Conservation (phyloP, 2,113 vertebrate genomes). For the Phainopepla nitens region DNA sequence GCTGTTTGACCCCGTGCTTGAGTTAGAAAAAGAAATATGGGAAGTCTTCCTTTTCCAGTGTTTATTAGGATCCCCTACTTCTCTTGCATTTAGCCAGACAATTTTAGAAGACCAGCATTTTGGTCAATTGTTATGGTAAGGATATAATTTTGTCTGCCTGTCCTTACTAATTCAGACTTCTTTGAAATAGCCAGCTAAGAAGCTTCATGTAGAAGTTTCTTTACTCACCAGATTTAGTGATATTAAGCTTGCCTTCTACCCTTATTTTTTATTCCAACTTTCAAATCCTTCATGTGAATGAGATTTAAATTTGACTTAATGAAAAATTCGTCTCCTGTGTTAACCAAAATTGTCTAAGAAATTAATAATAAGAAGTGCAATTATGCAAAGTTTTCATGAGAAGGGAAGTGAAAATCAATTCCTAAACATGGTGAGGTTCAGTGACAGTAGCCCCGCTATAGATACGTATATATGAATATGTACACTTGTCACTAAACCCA, state of each 20-base stretch:
- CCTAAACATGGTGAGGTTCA: background rate
- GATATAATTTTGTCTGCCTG: background rate
- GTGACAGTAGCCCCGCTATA: background rate
- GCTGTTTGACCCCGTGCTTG: background rate
- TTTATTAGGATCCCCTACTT: background rate
- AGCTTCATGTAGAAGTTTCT: background rate
- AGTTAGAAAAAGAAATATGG: background rate
- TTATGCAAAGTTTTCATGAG: background rate
- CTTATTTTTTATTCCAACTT: background rate
- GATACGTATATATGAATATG: rapidly evolving
- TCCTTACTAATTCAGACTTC: background rate
- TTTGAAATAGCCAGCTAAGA: background rate
- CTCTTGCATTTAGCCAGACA: background rate
- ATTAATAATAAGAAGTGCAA: background rate
- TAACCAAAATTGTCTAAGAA: background rate
- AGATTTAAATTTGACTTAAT: background rate
- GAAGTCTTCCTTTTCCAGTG: background rate
- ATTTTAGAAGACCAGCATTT: background rate
- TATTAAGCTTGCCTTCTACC: background rate
- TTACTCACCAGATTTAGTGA: background rate
- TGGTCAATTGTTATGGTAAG: background rate
- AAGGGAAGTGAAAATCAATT: background rate
- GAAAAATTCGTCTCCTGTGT: background rate
- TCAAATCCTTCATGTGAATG: background rate
- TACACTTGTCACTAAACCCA: background rate